Evolutionary conservation across 2,888 invertebrate species (phyloP).

Genomic region (Antitype chi): DNA sequence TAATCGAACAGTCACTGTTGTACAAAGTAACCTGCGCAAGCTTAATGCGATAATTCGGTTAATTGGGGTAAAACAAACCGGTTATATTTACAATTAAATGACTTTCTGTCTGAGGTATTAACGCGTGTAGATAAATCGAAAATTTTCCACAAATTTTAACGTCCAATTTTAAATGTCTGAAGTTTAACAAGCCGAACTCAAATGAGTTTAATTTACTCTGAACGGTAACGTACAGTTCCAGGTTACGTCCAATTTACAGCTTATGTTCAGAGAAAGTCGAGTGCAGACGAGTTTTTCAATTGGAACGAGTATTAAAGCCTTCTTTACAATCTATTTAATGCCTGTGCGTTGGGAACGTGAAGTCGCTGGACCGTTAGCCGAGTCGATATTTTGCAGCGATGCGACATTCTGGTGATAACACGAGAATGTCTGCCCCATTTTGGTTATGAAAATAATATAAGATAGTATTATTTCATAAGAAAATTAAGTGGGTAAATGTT

Average conservation of each 20-base stretch:
- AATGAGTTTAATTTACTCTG: constrained; percentile 59
- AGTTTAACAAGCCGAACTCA: constrained; percentile 42
- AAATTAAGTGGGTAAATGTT: neutral
- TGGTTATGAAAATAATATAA: neutral
- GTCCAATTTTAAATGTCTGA: constrained; percentile 51
- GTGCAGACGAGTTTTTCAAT: constrained; percentile 69
- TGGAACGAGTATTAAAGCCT: constrained; percentile 66
- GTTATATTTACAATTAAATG: constrained; percentile 31
- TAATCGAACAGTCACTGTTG: constrained; percentile 60
- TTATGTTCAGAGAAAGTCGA: constrained; percentile 65
- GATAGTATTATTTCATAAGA: neutral
- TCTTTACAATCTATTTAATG: constrained; percentile 70
- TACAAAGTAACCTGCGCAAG: constrained; percentile 4
- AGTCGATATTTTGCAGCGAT: constrained; percentile 17
- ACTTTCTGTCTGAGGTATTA: constrained; percentile 41
- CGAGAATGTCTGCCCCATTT: constrained; percentile 6
- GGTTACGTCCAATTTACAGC: constrained; percentile 62
- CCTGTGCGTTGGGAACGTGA: constrained; percentile 53
- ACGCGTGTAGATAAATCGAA: constrained; percentile 40
- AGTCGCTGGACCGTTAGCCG: constrained; percentile 57
- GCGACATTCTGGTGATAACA: constrained; percentile 6
- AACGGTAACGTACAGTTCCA: constrained; percentile 63
- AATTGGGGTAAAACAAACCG: constrained; percentile 3
- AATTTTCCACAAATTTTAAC: constrained; percentile 18
- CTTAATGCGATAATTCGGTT: constrained; percentile 18